Percentiles rank a stretch among this genome's conserved stretches.
Conservation (phyloP, 2,888 invertebrate genomes). For the Drepanosiphum platanoidis region DNA sequence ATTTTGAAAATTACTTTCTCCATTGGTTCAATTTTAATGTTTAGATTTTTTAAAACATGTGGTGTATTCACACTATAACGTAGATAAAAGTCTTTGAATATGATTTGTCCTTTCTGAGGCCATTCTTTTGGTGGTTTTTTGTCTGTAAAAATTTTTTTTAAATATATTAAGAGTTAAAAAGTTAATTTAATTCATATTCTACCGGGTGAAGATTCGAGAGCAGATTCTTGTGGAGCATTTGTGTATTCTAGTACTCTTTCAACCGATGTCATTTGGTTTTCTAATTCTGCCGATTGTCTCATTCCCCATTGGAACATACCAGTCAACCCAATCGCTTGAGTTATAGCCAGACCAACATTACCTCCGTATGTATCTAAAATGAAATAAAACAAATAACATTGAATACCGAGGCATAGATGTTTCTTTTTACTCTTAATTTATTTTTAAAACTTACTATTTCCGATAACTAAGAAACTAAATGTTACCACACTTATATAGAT, state of each 20-base stretch:
- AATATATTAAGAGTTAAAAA: not conserved
- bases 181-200: slow-evolving; percentile 43
- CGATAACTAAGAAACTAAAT: slow-evolving; percentile 78
- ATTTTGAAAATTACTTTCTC: slow-evolving; percentile 71
- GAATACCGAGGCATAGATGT: not conserved
- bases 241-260: slow-evolving; percentile 88
- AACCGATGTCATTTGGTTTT: slow-evolving; percentile 89
- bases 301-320: slow-evolving; percentile 91
- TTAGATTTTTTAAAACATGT: slow-evolving; percentile 78
- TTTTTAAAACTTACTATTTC: slow-evolving; percentile 62
- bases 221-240: slow-evolving; percentile 73
- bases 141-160: slow-evolving; percentile 40
- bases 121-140: slow-evolving; percentile 72
- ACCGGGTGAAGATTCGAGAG: slow-evolving; percentile 65
- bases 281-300: slow-evolving; percentile 89
- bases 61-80: slow-evolving; percentile 79
- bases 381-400: not conserved
- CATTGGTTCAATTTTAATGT: slow-evolving; percentile 72
- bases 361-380: slow-evolving; percentile 70
- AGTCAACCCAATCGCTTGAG: slow-evolving; percentile 81
- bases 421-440: not conserved
- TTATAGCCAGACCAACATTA: slow-evolving; percentile 81
- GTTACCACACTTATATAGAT: slow-evolving; percentile 87
- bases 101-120: slow-evolving; percentile 78
- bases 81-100: slow-evolving; percentile 77